phyloP scores from a whole-genome alignment of 2,888 invertebrate genomes.

The Chymomyza caudatula region DNA sequence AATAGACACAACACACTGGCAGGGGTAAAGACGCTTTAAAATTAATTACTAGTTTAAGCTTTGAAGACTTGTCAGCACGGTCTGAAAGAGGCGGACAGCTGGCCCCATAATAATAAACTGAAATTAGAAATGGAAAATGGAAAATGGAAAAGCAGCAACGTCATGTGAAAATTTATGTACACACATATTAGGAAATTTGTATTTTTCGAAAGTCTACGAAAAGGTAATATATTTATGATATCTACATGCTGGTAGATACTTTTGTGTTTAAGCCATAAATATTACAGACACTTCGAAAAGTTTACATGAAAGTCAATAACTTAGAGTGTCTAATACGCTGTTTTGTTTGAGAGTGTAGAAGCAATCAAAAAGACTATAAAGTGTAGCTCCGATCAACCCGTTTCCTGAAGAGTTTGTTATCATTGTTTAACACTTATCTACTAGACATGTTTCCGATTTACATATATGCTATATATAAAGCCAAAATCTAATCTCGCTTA shows the following conservation, averaged over 20 bases:
- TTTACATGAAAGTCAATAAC: not conserved
- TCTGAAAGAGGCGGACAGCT: not conserved
- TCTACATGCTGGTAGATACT: not conserved
- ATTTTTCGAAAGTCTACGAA: not conserved
- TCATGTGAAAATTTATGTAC: not conserved
- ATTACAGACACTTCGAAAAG: not conserved
- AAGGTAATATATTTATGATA: not conserved
- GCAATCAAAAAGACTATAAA: not conserved
- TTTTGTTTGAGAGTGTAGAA: not conserved
- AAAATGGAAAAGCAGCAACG: no score
- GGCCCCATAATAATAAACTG: not conserved
- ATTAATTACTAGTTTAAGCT: slow-evolving; percentile 50
- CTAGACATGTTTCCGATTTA: no score
- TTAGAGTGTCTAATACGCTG: not conserved
- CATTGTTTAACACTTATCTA: no score
- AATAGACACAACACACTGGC: not conserved
- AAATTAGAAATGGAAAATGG: not conserved
- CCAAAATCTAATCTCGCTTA: no score
- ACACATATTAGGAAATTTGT: not conserved
- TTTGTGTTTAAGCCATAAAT: not conserved
- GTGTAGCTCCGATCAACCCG: no score
- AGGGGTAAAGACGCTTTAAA: slow-evolving; percentile 37
- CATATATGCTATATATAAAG: no score
- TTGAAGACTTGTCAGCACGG: not conserved
- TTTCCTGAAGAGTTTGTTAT: no score